A percentile compares a stretch with the other conserved stretches of the same genome.
Conservation (phyloP, 1,140 invertebrate species). For the Caenorhabditis remanei region DNA sequence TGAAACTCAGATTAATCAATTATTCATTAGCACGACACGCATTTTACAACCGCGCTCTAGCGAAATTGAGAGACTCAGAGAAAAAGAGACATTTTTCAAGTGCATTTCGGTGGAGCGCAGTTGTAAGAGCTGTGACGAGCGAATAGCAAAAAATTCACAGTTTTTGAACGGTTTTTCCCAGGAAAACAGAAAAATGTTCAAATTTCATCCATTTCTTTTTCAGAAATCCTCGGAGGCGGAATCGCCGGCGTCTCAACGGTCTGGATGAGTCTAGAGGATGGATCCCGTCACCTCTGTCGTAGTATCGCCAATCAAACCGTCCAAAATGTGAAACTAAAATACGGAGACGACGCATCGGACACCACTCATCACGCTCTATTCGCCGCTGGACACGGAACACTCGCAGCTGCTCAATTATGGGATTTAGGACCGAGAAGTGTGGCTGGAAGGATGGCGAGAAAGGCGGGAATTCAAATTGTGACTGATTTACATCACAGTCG, state of each 20-base stretch:
- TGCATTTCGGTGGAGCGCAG: too few relatives aligned
- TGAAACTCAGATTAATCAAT: too few relatives aligned
- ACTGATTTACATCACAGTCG: slow-evolving; percentile 29
- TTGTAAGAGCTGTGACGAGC: not conserved
- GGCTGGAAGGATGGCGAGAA: slow-evolving; percentile 67
- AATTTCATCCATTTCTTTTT: not conserved
- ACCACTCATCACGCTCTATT: slow-evolving; percentile 69
- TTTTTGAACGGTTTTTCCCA: too few relatives aligned
- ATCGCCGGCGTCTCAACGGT: slow-evolving; percentile 66
- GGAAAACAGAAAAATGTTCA: too few relatives aligned
- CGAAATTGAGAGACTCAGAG: too few relatives aligned
- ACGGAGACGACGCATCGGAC: slow-evolving; percentile 66
- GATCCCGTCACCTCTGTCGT: slow-evolving; percentile 65
- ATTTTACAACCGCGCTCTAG: too few relatives aligned
- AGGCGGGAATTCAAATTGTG: slow-evolving; percentile 63
- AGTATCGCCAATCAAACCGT: slow-evolving; percentile 69
- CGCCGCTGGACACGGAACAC: slow-evolving; percentile 65
- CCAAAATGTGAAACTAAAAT: slow-evolving; percentile 65
- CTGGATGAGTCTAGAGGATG: slow-evolving; percentile 69
- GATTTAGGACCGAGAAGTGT: slow-evolving; percentile 67
- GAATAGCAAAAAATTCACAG: too few relatives aligned
- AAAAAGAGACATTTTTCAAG: too few relatives aligned
- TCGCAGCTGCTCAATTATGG: slow-evolving; percentile 67
- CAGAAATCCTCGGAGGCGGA: slow-evolving; percentile 66
- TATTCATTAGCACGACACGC: too few relatives aligned